Percentiles rank a stretch among this genome's conserved stretches.
Evolutionary conservation across 2,888 invertebrate species (phyloP).

Genomic region (Brenthis daphne): DNA sequence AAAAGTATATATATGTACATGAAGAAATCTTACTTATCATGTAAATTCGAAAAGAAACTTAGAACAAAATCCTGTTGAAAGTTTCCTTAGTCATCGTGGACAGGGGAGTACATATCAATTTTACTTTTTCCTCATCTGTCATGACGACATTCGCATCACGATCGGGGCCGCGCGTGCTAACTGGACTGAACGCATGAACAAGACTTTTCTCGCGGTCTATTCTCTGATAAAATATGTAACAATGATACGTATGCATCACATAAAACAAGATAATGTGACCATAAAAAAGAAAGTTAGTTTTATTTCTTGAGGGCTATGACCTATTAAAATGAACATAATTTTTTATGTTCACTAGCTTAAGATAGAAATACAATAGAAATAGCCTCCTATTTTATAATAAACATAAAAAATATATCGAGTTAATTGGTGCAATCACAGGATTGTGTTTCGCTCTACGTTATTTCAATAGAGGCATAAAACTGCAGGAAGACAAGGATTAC

Average conservation of each 20-base stretch:
- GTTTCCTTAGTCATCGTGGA: slow-evolving; percentile 62
- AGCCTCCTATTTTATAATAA: slow-evolving; percentile 9
- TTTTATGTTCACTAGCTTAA: neutral
- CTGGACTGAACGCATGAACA: slow-evolving; percentile 47
- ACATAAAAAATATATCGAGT: slow-evolving; percentile 1
- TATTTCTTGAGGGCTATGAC: slow-evolving; percentile 13
- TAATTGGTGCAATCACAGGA: slow-evolving; percentile 37
- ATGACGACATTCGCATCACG: slow-evolving; percentile 75
- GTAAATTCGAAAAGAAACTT: slow-evolving; percentile 43
- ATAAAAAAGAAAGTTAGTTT: slow-evolving; percentile 37
- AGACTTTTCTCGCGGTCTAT: slow-evolving; percentile 42
- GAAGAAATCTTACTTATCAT: slow-evolving; percentile 33
- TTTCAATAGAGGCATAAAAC: slow-evolving; percentile 60
- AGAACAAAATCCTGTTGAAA: slow-evolving; percentile 72
- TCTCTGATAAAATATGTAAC: slow-evolving; percentile 45
- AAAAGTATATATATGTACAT: neutral
- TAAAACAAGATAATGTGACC: slow-evolving; percentile 36
- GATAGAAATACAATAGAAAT: slow-evolving; percentile 5
- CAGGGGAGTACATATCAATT: slow-evolving; percentile 70
- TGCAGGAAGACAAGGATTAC: slow-evolving; percentile 60
- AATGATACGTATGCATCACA: slow-evolving; percentile 40
- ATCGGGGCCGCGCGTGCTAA: slow-evolving; percentile 73
- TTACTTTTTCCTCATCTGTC: slow-evolving; percentile 77
- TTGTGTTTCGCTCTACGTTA: slow-evolving; percentile 41
- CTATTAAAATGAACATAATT: slow-evolving; percentile 23